Conservation (phyloP, 1,140 invertebrate genomes). For the Scaptomyza hsui region DNA sequence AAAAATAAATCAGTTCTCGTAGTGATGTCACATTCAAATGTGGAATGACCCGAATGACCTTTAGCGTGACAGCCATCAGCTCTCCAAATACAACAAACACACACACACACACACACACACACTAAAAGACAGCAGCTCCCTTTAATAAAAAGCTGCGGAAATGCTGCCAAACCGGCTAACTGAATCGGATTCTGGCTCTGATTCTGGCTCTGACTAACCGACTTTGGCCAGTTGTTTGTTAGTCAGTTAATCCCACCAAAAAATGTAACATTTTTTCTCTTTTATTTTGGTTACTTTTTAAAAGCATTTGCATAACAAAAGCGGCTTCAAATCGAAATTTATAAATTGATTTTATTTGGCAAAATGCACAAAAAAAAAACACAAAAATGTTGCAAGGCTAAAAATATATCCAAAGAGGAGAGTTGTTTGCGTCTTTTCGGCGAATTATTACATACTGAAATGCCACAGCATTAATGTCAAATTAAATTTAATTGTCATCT, state of each 20-base stretch:
- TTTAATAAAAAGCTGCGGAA: conserved; percentile 49
- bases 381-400: conserved; percentile 28
- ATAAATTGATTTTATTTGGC: conserved; percentile 69
- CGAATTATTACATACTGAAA: conserved; percentile 76
- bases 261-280: conserved; percentile 56
- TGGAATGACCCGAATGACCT: conserved; percentile 42
- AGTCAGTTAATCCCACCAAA: conserved; percentile 31
- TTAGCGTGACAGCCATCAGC: conserved; percentile 21
- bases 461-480: conserved; percentile 73
- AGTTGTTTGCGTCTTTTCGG: conserved; percentile 10
- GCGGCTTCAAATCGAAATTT: conserved; percentile 59
- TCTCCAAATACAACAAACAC: conserved; percentile 27
- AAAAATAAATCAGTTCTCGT: conserved; percentile 13
- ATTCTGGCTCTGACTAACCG: conserved; percentile 31
- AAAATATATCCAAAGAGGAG: conserved; percentile 41
- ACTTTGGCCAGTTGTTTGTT: conserved; percentile 25
- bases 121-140: no score
- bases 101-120: no score
- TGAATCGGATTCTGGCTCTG: background rate
- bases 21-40: conserved; percentile 21
- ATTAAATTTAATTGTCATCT: conserved; percentile 78
- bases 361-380: conserved; percentile 24
- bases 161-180: conserved; percentile 73
- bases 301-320: conserved; percentile 66
- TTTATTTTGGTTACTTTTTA: background rate